Evolutionary conservation across 2,888 invertebrate genomes (phyloP), one percentile per base, ranked within the genome.

Genomic region (Itoplectis maculator): DNA sequence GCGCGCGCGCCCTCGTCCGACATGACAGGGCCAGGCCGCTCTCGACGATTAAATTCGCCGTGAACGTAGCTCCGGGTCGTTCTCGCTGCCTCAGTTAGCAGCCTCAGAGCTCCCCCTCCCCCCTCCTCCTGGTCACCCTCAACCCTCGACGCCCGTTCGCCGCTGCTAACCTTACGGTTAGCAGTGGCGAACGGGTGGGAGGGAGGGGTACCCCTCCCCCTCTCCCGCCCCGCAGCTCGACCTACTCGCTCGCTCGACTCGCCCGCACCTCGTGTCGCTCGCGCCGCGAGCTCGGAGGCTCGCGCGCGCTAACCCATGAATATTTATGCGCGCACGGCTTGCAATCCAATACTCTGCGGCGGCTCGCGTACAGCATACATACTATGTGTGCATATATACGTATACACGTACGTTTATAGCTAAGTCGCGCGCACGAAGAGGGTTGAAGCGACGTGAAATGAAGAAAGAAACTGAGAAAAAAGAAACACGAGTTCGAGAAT

Each of bases 11-110:
- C 91, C 42, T 2, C 29, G 70, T 76, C 68, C 90, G 88, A 88
- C 90, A 88, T 89, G 89, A 90, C 90, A 90, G 61, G 74, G 54
- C 88, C 88, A 87, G 89, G 89, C 90, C 90, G 87, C 87, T 87
- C 89, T 87, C 89, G 86, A 90, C 89, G 91, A 92, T 91, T 91
- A 91, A 92, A 92, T 91, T 91, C 91, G 90, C 92, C 92, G 91
- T 91, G 92, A 91, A 91, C 90, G 89, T 89, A 86, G 86, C 87
- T 86, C 87, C 86, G 86, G 83, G 37, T 61, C 83, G 82, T 86
- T 86, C 82, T 86, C 84, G 82, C 83, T 73, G 54, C 70, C 68
- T 63, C 72, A 37, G 85, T 87, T 86, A 84, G 79, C 83, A 77
- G 83, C 84, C 81, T 85, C 85, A 85, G 78, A 82, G 81, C 68